phyloP scores from a whole-genome alignment of 2,797 vertebrate species.

The Microhierax caerulescens region DNA sequence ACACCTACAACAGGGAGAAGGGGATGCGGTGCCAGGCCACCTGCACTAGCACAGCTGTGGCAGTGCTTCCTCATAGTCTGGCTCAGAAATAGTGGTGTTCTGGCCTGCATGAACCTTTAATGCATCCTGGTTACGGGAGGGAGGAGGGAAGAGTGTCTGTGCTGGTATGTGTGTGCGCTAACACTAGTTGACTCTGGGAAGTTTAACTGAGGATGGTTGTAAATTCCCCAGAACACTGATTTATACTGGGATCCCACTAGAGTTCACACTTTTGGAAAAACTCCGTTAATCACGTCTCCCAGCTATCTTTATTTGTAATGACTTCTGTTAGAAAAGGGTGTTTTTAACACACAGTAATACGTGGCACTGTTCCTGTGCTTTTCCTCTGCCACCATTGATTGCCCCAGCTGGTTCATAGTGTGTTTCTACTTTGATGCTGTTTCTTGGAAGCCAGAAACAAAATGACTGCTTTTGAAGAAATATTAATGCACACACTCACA shows the following conservation, averaged over 20 bases:
- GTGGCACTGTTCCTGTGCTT: neutral
- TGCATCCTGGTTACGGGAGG: neutral
- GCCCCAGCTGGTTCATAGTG: neutral
- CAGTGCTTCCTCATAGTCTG: fast-evolving
- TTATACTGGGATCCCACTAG: neutral
- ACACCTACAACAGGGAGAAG: neutral
- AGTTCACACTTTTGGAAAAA: neutral
- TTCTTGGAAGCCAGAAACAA: neutral
- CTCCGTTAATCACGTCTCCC: neutral
- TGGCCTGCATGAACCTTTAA: neutral
- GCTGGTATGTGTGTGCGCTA: neutral
- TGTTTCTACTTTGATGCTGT: neutral
- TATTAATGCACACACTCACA: neutral
- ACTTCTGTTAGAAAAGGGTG: neutral
- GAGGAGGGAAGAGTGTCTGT: neutral
- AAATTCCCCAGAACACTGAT: neutral
- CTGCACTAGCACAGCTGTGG: neutral
- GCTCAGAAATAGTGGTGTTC: neutral
- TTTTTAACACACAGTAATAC: neutral
- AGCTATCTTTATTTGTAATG: neutral
- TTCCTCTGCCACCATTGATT: neutral
- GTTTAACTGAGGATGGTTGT: neutral
- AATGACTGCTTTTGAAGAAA: neutral
- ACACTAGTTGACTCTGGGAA: fast-evolving
- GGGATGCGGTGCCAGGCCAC: neutral